A percentile compares a stretch with the other conserved stretches of the same genome.
Evolutionary conservation across 2,888 invertebrate genomes (phyloP).

Genomic region (Drosophila barbarae): DNA sequence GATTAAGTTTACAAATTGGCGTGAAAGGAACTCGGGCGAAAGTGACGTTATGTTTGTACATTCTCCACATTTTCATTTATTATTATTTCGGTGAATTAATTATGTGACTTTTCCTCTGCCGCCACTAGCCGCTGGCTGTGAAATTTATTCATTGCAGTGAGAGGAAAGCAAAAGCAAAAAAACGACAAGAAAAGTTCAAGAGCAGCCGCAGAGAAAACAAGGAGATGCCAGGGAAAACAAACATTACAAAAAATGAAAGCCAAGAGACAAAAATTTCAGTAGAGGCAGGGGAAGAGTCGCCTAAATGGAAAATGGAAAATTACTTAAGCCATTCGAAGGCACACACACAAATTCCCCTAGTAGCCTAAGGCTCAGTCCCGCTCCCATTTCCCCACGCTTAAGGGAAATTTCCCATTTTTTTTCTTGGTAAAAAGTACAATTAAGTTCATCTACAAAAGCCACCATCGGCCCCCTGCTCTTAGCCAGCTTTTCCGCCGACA

Average conservation of each 20-base stretch:
- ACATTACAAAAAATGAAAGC: conserved; percentile 7
- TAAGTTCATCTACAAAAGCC: conserved; percentile 30
- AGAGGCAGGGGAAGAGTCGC: neutral
- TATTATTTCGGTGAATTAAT: conserved; percentile 66
- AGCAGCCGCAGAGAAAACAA: conserved; percentile 12
- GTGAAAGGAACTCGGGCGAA: conserved; percentile 33
- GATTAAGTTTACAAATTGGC: conserved; percentile 62
- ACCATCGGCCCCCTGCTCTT: neutral
- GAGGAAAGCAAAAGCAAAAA: conserved; percentile 11
- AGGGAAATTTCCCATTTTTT: conserved; percentile 7
- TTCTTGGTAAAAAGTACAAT: conserved; percentile 39
- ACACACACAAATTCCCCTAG: conserved; percentile 9
- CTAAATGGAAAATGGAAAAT: conserved; percentile 59
- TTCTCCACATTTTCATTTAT: conserved; percentile 58
- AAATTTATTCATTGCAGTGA: conserved; percentile 63
- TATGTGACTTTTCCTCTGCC: conserved; percentile 27
- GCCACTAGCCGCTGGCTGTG: conserved; percentile 31
- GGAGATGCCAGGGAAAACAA: conserved; percentile 15
- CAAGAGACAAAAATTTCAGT: conserved; percentile 9
- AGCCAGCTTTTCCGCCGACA: conserved; percentile 13
- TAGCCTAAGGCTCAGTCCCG: conserved; percentile 16
- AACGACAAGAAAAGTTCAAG: conserved; percentile 15
- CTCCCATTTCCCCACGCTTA: conserved; percentile 12
- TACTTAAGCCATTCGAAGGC: conserved; percentile 57
- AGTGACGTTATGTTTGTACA: conserved; percentile 28